Base-by-base conservation (phyloP, 2,113 vertebrate genomes). In the Micromys minutus region DNA sequence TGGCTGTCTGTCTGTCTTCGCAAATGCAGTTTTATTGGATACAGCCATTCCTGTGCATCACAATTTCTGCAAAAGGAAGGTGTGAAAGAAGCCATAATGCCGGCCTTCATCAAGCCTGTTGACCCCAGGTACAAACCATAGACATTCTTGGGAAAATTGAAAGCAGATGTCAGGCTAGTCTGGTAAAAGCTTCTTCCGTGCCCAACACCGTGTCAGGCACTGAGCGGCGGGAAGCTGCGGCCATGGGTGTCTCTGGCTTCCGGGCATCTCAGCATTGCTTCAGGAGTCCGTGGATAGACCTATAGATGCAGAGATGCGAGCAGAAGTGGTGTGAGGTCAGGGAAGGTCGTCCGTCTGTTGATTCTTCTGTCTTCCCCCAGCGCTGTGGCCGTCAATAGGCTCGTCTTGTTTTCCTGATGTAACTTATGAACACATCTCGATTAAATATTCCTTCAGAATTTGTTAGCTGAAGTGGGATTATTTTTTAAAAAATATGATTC, bases 401-500 rank as follows among this genome's bases (percentile, higher is more conserved):
- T 87, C 45, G 1, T n/a, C 17, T 21, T 24, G 17, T 6, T 21
- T 26, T 5, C 0, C 21, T 21, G 36, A 81, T 67, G 22, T 4
- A n/a, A 6, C 79, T 19, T 88, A 67, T 65, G 59, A 50, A 89
- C 74, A 86, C 15, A 26, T 92, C 61, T 24, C 19, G 13, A 88
- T 94, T 72, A 94, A 95, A 89, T 85, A 89, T 55, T 80, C 52
- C 74, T 91, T 88, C 80, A 72, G 75, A 75, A 74, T 85, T 95
- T 72, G 69, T 94, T 85, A 57, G 13, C 22, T 85, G 93, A 72
- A 76, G 31, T 72, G 59, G 52, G 9, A 85, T 90, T 85, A n/a
- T n/a, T 74, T 36, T 87, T 85, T 47, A 26, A 71, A 81, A 77
- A 65, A 39, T 7, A 39, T 65, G 72, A 2, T 52, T 72, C 57